phyloP scores from a whole-genome alignment of 2,113 vertebrate species.

The Zosterops pallidus region DNA sequence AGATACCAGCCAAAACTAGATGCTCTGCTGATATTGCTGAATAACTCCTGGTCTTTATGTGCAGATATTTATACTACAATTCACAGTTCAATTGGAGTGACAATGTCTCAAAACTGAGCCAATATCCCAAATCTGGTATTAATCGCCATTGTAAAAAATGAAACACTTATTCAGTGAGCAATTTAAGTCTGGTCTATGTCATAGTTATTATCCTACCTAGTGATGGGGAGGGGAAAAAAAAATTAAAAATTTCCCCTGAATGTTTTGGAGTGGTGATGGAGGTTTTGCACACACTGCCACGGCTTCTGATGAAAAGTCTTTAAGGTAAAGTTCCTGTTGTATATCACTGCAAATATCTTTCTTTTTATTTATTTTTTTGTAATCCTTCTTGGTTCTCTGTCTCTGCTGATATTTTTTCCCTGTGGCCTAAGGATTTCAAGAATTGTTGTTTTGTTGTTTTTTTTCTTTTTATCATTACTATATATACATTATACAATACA shows the following conservation, averaged over 20 bases:
- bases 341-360: background rate
- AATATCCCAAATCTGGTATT: background rate
- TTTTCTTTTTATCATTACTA: background rate
- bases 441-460: background rate
- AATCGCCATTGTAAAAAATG: background rate
- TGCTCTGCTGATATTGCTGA: background rate
- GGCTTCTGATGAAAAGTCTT: background rate
- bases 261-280: background rate
- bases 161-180: background rate
- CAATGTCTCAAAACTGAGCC: background rate
- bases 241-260: background rate
- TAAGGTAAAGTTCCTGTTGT: background rate
- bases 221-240: background rate
- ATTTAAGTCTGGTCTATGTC: background rate
- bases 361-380: background rate
- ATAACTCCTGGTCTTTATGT: background rate
- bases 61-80: background rate
- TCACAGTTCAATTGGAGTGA: background rate
- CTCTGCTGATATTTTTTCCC: background rate
- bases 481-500: background rate
- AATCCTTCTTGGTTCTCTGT: background rate
- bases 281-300: accelerated
- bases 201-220: background rate
- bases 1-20: background rate
- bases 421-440: background rate